Evolutionary conservation across 2,797 vertebrate genomes (phyloP).

Genomic region (Masticophis lateralis): DNA sequence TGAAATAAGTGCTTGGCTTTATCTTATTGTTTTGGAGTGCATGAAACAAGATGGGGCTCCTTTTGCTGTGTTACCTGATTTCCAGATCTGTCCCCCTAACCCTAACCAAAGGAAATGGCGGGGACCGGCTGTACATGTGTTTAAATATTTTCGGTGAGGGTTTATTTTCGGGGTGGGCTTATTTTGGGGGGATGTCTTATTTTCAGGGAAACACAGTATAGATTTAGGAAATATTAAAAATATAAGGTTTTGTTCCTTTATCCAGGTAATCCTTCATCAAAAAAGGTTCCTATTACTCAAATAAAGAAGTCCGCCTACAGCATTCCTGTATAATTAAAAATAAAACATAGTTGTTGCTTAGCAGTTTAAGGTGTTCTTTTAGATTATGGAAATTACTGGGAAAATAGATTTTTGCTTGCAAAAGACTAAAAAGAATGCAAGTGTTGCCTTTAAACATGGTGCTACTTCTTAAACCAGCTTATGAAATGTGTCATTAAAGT

Average conservation of each 20-base stretch:
- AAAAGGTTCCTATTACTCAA: not conserved
- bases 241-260: not conserved
- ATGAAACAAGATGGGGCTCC: no score
- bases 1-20: no score
- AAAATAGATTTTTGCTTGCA: constrained; percentile 9
- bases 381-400: not conserved
- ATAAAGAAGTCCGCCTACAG: constrained; percentile 16
- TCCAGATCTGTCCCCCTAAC: no score
- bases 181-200: no score
- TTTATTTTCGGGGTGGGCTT: no score
- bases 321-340: constrained; percentile 16
- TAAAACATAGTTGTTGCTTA: constrained; percentile 16
- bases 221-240: not conserved
- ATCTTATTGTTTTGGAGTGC: no score
- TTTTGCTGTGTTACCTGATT: no score
- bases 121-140: no score
- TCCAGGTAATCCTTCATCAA: not conserved
- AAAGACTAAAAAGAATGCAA: not conserved
- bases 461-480: not conserved
- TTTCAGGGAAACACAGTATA: no score
- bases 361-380: constrained; percentile 11
- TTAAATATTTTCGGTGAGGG: no score
- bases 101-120: no score
- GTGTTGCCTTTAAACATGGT: not conserved
- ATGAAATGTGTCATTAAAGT: not conserved